Evolutionary conservation across 2,113 vertebrate species (phyloP).

Genomic region (Psittacula cyanocephala): DNA sequence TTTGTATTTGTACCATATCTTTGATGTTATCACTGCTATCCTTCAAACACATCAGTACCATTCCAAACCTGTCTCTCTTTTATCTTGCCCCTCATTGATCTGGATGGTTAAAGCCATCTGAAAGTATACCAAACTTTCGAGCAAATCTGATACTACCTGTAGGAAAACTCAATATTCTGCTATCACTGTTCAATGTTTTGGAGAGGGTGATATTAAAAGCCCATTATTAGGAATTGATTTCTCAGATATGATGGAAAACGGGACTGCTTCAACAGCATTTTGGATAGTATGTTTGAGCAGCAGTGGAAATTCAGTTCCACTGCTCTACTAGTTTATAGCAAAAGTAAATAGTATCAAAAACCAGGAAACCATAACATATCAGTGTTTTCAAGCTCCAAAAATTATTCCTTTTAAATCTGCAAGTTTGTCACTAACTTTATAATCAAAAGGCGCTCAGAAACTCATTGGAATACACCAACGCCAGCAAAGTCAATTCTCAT

Average conservation of each 20-base stretch:
- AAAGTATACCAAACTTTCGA: background rate
- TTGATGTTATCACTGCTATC: background rate
- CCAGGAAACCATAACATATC: background rate
- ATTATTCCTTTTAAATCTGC: background rate
- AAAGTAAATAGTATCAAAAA: background rate
- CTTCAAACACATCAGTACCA: background rate
- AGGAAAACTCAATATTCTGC: background rate
- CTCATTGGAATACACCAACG: background rate
- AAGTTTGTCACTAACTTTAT: background rate
- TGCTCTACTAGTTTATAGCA: background rate
- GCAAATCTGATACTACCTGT: background rate
- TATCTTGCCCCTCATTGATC: background rate
- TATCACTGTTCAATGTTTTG: background rate
- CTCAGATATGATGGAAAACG: background rate
- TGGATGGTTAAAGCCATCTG: background rate
- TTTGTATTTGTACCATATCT: background rate
- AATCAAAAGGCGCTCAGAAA: background rate
- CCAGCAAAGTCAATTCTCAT: background rate
- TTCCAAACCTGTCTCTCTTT: background rate
- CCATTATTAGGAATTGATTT: background rate
- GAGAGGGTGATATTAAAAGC: background rate
- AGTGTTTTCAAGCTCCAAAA: background rate
- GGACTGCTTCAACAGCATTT: background rate
- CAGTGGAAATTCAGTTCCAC: background rate
- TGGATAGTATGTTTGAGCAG: background rate